Conservation (phyloP, 2,888 invertebrate species). For the Alloscopus bannaensis region DNA sequence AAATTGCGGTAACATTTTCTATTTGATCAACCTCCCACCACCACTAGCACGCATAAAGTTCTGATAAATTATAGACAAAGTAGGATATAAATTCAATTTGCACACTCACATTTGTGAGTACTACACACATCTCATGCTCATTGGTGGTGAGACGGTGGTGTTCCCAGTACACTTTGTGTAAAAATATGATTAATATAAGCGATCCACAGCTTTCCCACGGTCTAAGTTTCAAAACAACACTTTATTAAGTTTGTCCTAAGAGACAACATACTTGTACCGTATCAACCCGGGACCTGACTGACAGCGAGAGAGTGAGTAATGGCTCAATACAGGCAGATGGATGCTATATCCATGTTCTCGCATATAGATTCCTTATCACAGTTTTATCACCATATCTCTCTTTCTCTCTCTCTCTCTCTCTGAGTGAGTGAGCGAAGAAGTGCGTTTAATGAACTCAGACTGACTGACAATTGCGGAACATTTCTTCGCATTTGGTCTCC, state of each 20-base stretch:
- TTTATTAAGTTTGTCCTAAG: constrained; percentile 50
- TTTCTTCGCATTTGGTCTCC: constrained; percentile 12
- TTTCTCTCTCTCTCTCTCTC: constrained; percentile 5
- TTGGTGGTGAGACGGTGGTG: constrained; percentile 24
- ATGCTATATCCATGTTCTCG: constrained; percentile 27
- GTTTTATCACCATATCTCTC: constrained; percentile 43
- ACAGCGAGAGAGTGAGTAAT: constrained; percentile 59
- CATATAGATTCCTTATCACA: constrained; percentile 51
- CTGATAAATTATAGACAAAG: constrained; percentile 39
- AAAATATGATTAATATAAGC: constrained; percentile 52
- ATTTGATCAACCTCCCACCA: constrained; percentile 25
- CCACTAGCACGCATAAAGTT: too few species aligned
- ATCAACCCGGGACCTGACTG: constrained; percentile 55
- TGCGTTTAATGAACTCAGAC: constrained; percentile 62
- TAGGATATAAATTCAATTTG: constrained; percentile 58
- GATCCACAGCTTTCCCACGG: constrained; percentile 57
- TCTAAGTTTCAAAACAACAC: constrained; percentile 45
- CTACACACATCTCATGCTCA: not conserved
- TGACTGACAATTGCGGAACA: constrained; percentile 54
- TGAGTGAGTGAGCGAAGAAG: constrained; percentile 25
- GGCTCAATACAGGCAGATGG: constrained; percentile 59
- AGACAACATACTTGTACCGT: constrained; percentile 37
- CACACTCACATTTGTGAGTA: constrained; percentile 39
- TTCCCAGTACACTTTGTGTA: constrained; percentile 39
- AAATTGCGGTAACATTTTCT: constrained; percentile 11